Conservation (phyloP, 1,140 invertebrate genomes). For the Achroia grisella region DNA sequence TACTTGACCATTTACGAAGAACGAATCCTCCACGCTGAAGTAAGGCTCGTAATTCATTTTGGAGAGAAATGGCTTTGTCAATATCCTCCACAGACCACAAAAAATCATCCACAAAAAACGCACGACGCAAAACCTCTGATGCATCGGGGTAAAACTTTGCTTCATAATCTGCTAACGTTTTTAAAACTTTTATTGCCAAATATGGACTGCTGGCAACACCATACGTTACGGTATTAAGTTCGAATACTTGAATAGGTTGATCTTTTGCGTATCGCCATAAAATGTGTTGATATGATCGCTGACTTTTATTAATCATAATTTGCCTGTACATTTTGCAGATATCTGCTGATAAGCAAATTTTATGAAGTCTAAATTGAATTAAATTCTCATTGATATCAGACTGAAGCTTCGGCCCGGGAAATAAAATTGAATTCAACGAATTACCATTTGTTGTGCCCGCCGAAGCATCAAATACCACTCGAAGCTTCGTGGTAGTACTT, state of each 20-base stretch:
- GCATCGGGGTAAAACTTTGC: too few species aligned
- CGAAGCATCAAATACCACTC: slow-evolving; percentile 1
- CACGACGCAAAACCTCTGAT: too few species aligned
- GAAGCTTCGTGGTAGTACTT: too few species aligned
- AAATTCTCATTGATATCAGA: neutral
- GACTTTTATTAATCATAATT: neutral
- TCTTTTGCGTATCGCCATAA: neutral
- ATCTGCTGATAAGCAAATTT: neutral
- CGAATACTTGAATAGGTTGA: too few species aligned
- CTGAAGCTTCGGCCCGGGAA: neutral
- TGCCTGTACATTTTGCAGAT: slow-evolving; percentile 1
- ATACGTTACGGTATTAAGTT: too few species aligned
- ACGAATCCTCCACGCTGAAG: neutral
- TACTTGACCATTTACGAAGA: neutral
- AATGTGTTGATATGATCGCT: neutral
- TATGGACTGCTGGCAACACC: too few species aligned
- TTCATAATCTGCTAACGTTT: too few species aligned
- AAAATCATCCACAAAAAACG: neutral
- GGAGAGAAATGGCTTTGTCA: neutral
- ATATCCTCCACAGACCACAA: neutral
- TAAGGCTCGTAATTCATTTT: neutral
- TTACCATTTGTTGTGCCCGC: neutral
- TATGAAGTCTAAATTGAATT: neutral
- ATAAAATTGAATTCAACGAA: neutral
- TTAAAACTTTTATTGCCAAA: too few species aligned